These are phyloP conservation scores for Battus philenor DNA, from an alignment of 1,140 invertebrate species.

Conservation along the genomic window DNA sequence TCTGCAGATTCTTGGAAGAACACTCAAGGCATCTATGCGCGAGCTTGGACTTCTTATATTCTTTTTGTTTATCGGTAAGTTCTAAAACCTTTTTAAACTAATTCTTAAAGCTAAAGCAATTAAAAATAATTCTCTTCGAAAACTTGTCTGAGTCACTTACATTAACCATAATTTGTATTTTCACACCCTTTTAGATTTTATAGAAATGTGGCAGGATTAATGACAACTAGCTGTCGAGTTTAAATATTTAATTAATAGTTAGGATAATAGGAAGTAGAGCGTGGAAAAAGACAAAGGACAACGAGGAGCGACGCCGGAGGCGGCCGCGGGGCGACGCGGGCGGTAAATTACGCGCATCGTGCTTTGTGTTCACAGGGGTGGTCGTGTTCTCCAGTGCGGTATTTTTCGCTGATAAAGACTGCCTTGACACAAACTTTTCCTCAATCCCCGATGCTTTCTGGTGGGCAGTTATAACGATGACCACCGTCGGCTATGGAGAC, in stretches of 20 bases:
- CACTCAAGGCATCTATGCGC: constrained; percentile 99
- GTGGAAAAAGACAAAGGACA: no score
- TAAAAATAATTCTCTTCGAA: no score
- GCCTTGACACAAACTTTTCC: constrained; percentile 97
- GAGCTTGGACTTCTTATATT: constrained; percentile 99
- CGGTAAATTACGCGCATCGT: constrained; percentile 42
- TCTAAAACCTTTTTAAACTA: background rate
- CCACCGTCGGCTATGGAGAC: constrained; percentile 98
- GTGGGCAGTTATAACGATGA: constrained; percentile 96
- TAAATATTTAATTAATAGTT: no score
- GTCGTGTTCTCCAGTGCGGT: constrained; percentile 98
- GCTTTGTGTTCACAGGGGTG: constrained; percentile 84
- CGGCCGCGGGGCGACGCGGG: constrained; percentile 19
- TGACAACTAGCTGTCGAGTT: no score
- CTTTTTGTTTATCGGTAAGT: constrained; percentile 99
- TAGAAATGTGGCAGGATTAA: no score
- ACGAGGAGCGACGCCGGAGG: background rate
- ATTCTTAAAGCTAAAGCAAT: no score
- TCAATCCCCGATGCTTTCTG: constrained; percentile 98
- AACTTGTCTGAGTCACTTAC: no score
- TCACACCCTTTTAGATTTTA: no score
- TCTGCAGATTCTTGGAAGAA: constrained; percentile 97
- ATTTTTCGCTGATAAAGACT: constrained; percentile 98
- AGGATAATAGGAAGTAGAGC: no score
- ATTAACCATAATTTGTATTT: no score